Base-by-base conservation (phyloP, 2,888 invertebrate genomes). In the Rhagophthalmus giganteus region DNA sequence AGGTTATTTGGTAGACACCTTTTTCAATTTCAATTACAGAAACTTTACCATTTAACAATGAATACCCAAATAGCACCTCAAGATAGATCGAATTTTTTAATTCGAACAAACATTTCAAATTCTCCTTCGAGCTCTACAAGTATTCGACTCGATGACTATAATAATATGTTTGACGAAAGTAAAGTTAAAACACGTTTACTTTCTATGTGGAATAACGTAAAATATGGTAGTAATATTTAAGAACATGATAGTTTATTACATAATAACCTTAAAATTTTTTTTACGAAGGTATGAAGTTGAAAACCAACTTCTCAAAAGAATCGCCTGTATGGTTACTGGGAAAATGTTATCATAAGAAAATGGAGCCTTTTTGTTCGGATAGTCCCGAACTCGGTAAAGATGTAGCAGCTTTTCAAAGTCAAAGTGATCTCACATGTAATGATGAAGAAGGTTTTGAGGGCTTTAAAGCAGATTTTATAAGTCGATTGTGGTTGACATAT, bases 181-280 rank as follows among this genome's bases (percentile, higher is more conserved):
- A 90, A 86, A 78, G 84, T 93, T 59, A 92, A 92, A 73, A 88
- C 88, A 14, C 86, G 88, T 57, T 74, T 94, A 39, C 75, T 90
- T 66, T 90, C 91, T 27, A 88, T 92, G 83, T 93, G 92, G 92
- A 92, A 93, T 74, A 93, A 93, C 74, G 85, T 94, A 50, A 92
- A 91, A 78, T 92, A 91, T 76, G 92, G 87, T 78, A 74, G 1
- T 13, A 30, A 2, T 11, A 11, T 20, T 2, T 24, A 24, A 24
- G 7, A 24, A 24, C 24, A 24, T 24, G 5, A 6, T 24, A 6
- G 5, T 24, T 24, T 24, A 24, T 24, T 24, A 6, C 5, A 24
- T n/a, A n/a, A n/a, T n/a, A n/a, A n/a, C n/a, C n/a, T n/a, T n/a
- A n/a, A n/a, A n/a, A n/a, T n/a, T n/a, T n/a, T n/a, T n/a, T n/a